Conservation (phyloP, 2,888 invertebrate species). For the Gnatocerus cornutus region DNA sequence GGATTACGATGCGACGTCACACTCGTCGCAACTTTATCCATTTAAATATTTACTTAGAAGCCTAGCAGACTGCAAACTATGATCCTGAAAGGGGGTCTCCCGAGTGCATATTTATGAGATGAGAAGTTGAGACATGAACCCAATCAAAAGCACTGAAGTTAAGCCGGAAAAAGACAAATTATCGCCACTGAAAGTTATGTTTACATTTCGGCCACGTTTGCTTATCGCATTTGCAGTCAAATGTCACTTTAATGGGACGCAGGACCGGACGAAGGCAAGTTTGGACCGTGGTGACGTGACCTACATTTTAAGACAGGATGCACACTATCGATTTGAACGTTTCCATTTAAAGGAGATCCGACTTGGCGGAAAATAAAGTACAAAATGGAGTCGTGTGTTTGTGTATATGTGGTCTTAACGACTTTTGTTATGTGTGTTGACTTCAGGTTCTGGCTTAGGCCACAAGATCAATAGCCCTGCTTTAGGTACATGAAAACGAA, state of each 20-base stretch:
- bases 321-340: slow-evolving; percentile 11
- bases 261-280: slow-evolving; percentile 4
- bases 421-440: slow-evolving; percentile 12
- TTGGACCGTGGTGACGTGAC: background rate
- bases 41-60: slow-evolving; percentile 26
- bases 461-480: background rate
- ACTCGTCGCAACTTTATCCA: slow-evolving; percentile 21
- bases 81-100: slow-evolving; percentile 3
- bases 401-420: slow-evolving; percentile 4
- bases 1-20: slow-evolving; percentile 17
- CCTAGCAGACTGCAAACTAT: slow-evolving; percentile 21
- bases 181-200: background rate
- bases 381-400: slow-evolving; percentile 14
- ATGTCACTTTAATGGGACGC: background rate
- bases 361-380: background rate
- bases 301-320: slow-evolving; percentile 3
- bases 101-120: slow-evolving; percentile 30
- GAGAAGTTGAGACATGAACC: slow-evolving; percentile 14
- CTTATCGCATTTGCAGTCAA: slow-evolving; percentile 13
- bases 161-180: background rate
- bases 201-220: background rate
- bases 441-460: background rate
- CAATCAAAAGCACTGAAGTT: slow-evolving; percentile 21
- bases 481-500: background rate
- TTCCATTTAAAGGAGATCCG: slow-evolving; percentile 11